Conservation (phyloP, 2,888 invertebrate species). For the Pachymerium ferrugineum region DNA sequence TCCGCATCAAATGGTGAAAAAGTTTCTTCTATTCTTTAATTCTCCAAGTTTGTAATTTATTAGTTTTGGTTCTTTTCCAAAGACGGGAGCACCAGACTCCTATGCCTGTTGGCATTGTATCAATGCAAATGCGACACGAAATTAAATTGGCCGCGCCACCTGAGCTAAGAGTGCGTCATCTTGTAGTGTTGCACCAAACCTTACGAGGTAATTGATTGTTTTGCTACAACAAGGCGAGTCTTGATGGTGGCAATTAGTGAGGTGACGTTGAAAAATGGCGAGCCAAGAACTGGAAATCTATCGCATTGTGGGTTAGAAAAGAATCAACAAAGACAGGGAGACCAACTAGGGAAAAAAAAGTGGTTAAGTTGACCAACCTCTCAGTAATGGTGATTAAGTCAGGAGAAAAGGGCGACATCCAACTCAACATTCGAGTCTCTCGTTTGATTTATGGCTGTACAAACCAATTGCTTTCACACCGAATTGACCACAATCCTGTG, state of each 20-base stretch:
- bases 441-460: neutral
- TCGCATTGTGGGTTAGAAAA: neutral
- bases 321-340: too few relatives aligned
- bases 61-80: too few relatives aligned
- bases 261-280: conserved; percentile 4
- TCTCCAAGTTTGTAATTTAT: too few relatives aligned
- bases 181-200: neutral
- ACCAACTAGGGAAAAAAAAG: neutral
- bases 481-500: neutral
- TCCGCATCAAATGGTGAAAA: too few relatives aligned
- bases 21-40: too few relatives aligned
- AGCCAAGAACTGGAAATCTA: neutral
- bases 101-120: neutral
- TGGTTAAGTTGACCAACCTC: neutral
- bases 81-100: too few relatives aligned
- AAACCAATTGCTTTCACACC: conserved; percentile 4
- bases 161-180: neutral
- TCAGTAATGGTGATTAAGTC: conserved; percentile 7
- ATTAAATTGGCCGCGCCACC: neutral
- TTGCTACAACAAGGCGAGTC: neutral
- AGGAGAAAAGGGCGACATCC: conserved; percentile 2
- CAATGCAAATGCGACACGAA: conserved; percentile 3
- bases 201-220: conserved; percentile 7
- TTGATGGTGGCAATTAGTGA: conserved; percentile 9
- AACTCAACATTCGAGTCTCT: conserved; percentile 1